Evolutionary conservation across 2,113 vertebrate genomes (phyloP), one percentile per base, ranked within the genome.

Genomic region (Austrofundulus limnaeus): DNA sequence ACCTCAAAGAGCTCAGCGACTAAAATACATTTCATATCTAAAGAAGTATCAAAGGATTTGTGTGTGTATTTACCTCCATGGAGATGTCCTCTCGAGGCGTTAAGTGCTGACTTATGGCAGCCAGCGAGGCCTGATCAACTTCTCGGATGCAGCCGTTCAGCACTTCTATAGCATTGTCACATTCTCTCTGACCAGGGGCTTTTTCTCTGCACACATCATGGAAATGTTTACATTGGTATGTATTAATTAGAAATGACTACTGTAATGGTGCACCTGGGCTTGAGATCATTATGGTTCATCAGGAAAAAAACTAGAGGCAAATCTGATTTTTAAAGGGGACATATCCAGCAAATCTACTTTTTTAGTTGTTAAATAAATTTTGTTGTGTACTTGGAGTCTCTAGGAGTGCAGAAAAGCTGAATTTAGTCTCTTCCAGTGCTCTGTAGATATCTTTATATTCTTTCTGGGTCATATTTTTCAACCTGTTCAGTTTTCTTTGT

Each of bases 31-130:
- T 34, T 34, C 2, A 34, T 9, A 34, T n/a, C 16, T 43, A 43
- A 43, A 42, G 14, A 16, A 16, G 41, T 6, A 4, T 42, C n/a
- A 15, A 16, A 43, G 17, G 9, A 34, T 9, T 34, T 34, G 5
- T 5, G 15, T 13, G 39, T 28, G 45, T 20, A 16, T n/a, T n/a
- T 72, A 97, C 97, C 96, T 98, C 97, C 74, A 97, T 95, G 19
- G 97, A 98, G 66, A 98, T 95, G 50, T 95, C 97, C 17, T 98
- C 95, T 34, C 95, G 89, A 0, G 96, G 96, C 0, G 94, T 91
- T 23, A 99, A 91, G 60, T 98, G 96, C 80, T 99, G 97, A 85
- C 97, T 99, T 74, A 98, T 95, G 9, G 96, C 97, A 47, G 96
- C 96, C 0, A 99, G 91, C 5, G 96, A 97, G 10, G 97, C 96